Base-by-base conservation (phyloP, 2,797 vertebrate species). In the Moxostoma hubbsi region DNA sequence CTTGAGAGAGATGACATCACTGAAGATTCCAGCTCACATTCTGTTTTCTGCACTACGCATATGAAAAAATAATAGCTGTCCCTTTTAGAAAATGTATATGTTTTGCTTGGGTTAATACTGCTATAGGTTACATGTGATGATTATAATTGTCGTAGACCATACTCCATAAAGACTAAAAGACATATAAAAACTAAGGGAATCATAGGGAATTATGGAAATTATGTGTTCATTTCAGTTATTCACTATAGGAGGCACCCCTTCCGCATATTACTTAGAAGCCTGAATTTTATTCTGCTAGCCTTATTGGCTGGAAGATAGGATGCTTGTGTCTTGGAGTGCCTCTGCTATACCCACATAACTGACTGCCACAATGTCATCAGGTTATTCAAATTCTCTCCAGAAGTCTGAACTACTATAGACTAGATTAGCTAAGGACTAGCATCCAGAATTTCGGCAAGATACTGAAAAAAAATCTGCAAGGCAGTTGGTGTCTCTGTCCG, bases 51-150 rank as follows among this genome's bases (percentile, higher is more conserved):
- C 36, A 91, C 90, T 89, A 88, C 89, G 94, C 86, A 90, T 86
- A 91, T 86, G 89, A 87, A 71, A 83, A 81, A 92, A 86, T 85
- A 73, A 87, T 82, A 89, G 82, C 64, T 81, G 81, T 36, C 36
- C 88, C 84, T 50, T 73, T 73, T 77, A 68, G 74, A 83, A 87
- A 87, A 85, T 87, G 90, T 88, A 36, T 36, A 36, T 36, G 36
- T 1, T 92, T 90, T 83, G 87, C 88, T 86, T 46, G 64, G 53
- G 36, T n/a, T 15, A 11, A 58, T 82, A 81, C 83, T 81, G 79
- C 77, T 57, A 73, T 82, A 16, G 0, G 55, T 57, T 46, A 47
- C 58, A 36, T 36, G 36, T 36, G 36, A 36, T 36, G 36, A 36
- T 36, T 36, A 36, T 18, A n/a, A 9, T 57, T 54, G 53, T 54